These are phyloP conservation scores for Sesamia nonagrioides DNA, from an alignment of 1,140 invertebrate genomes.

Conservation along the genomic window DNA sequence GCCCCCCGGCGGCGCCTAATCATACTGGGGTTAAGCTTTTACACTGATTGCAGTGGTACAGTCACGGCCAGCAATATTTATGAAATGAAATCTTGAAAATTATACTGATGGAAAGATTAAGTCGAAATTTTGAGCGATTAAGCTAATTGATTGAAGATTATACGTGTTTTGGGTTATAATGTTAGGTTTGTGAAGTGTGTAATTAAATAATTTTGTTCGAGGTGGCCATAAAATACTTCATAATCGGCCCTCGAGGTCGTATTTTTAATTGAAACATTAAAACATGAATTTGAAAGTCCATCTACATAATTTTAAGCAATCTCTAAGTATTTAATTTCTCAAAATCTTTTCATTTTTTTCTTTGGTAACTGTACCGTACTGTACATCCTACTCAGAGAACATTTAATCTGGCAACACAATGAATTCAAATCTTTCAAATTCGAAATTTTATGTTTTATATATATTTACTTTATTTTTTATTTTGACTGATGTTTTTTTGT, in stretches of 20 bases:
- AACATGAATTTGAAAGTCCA: neutral
- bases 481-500: too few relatives aligned
- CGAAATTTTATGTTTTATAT: too few relatives aligned
- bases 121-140: slow-evolving; percentile 13
- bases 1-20: slow-evolving; percentile 57
- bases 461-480: too few relatives aligned
- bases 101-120: slow-evolving; percentile 3
- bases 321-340: neutral
- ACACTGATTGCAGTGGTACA: slow-evolving; percentile 65
- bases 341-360: neutral
- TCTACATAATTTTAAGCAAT: neutral
- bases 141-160: slow-evolving; percentile 23
- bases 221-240: neutral
- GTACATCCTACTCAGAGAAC: neutral
- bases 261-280: neutral
- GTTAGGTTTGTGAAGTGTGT: slow-evolving; percentile 1
- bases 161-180: slow-evolving; percentile 22
- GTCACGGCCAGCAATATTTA: slow-evolving; percentile 39
- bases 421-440: neutral
- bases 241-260: slow-evolving; percentile 8
- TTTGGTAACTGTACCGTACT: too few relatives aligned
- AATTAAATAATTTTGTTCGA: slow-evolving; percentile 18
- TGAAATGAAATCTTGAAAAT: slow-evolving; percentile 4
- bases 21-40: slow-evolving; percentile 64
- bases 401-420: neutral